Evolutionary conservation across 2,888 invertebrate genomes (phyloP), one percentile per base, ranked within the genome.

Genomic region (Megastigmus dorsalis): DNA sequence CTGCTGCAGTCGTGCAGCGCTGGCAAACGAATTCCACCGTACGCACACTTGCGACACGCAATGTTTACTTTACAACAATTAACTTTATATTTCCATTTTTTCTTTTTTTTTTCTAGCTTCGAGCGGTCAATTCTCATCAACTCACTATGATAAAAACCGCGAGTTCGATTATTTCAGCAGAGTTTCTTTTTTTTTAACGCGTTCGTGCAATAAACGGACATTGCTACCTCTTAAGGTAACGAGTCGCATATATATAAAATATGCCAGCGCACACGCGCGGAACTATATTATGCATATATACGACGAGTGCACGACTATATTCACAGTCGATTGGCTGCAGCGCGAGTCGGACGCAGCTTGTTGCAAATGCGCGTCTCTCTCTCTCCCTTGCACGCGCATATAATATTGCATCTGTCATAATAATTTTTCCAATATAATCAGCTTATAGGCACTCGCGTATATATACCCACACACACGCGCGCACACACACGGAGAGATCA

Each of bases 331-430:
- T 59, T 41, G 50, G 30, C n/a, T 48, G 13, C 52, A 28, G 41
- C n/a, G 45, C 10, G 48, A 70, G 70, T 33, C n/a, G n/a, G 68
- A 70, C 55, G 70, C 45, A n/a, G n/a, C 70, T 33, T 45, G 41
- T 41, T 60, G 54, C 63, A 36, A 50, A 63, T 54, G 66, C 66
- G 20, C 52, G 10, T 28, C 6, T 18, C 33, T 33, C 9, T 33
- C 33, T 45, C 6, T 45, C n/a, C 45, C 6, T 15, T 13, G 26
- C 57, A 57, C 30, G 36, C 20, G 36, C 41, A 33, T 52, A 41
- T n/a, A 38, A 55, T 36, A 74, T 65, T 74, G 57, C 66, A 60
- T 75, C 75, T 70, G 75, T 75, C 75, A 75, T 66, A 70, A 70
- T 63, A 66, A 75, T 75, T 70, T 75, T 75, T 70, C 70, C 70